Percentiles rank a stretch among this genome's conserved stretches.
Evolutionary conservation across 2,797 vertebrate genomes (phyloP).

Genomic region (Channallabes apus): DNA sequence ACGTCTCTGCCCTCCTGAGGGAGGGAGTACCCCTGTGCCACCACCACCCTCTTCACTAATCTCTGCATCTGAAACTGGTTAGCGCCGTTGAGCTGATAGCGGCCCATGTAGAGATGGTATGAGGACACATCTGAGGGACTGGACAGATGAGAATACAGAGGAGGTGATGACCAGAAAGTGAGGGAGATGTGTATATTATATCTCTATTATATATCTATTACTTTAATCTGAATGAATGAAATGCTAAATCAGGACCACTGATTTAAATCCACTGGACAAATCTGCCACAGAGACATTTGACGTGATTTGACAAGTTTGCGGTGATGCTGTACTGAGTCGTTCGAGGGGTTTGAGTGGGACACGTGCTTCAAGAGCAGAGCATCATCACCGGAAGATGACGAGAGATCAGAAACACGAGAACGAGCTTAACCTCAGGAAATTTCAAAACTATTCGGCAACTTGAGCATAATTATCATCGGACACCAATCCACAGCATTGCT

Average conservation of each 20-base stretch:
- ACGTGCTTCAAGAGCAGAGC: no score
- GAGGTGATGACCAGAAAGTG: neutral
- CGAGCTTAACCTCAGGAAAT: no score
- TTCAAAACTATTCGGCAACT: no score
- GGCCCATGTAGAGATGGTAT: conserved; percentile 75
- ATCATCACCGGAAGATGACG: no score
- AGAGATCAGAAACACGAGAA: no score
- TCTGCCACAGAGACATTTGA: no score
- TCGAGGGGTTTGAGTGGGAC: no score
- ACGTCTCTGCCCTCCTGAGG: conserved; percentile 76
- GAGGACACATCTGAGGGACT: conserved; percentile 59
- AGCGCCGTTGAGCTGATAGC: conserved; percentile 63
- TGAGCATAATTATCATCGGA: no score
- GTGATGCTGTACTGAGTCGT: no score
- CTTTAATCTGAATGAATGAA: neutral
- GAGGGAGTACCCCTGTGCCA: conserved; percentile 69
- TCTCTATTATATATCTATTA: no score
- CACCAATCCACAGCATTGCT: no score
- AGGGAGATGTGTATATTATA: neutral
- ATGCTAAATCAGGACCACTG: neutral
- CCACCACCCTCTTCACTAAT: conserved; percentile 64
- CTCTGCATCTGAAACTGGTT: conserved; percentile 59
- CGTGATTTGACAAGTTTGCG: no score
- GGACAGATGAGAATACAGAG: neutral
- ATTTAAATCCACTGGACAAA: neutral